phyloP scores from a whole-genome alignment of 2,797 vertebrate species.

The Trematomus bernacchii region DNA sequence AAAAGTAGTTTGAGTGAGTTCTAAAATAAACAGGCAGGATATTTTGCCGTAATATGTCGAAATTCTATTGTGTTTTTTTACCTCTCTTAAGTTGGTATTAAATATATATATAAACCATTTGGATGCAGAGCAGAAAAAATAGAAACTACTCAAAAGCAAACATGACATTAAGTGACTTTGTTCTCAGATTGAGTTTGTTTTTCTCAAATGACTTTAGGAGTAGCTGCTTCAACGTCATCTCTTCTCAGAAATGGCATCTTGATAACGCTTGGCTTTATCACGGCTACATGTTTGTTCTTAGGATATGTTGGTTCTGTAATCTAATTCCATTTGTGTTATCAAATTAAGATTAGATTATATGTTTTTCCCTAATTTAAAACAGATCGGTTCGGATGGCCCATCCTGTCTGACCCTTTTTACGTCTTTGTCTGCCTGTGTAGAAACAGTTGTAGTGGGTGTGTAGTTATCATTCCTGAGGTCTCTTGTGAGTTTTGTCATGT shows the following conservation, averaged over 20 bases:
- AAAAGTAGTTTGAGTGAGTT: background rate
- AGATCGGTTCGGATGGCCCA: background rate
- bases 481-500: conserved; percentile 56
- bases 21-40: background rate
- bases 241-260: no score
- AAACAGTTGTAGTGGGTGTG: conserved; percentile 32
- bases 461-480: conserved; percentile 66
- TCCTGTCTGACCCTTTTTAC: conserved; percentile 18
- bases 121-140: no score
- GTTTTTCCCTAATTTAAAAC: background rate
- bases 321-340: background rate
- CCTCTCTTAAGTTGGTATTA: no score
- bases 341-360: background rate
- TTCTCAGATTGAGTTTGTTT: no score
- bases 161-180: no score
- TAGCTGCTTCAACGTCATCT: no score
- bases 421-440: conserved; percentile 25
- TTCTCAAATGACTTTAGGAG: no score
- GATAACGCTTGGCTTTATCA: no score
- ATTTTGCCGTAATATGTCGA: no score
- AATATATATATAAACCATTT: no score
- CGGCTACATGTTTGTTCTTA: background rate
- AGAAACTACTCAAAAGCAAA: no score
- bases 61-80: no score
- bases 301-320: background rate